Evolutionary conservation across 2,797 vertebrate genomes (phyloP).

Genomic region (Pangasius macronema): DNA sequence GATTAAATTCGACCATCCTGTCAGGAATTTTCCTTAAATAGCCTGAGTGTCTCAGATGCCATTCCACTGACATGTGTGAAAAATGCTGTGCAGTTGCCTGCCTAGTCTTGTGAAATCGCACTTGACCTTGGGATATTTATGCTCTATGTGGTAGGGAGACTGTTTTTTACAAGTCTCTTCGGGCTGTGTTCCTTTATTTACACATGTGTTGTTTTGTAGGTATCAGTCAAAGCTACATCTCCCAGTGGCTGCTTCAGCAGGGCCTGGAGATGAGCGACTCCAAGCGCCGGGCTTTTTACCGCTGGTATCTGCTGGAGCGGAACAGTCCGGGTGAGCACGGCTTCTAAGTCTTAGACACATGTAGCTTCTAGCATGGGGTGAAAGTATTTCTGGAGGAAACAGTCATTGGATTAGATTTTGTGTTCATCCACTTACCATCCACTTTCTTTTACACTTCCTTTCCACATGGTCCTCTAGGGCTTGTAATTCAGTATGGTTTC

Average conservation of each 20-base stretch:
- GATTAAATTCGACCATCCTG: constrained; percentile 7
- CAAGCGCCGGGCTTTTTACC: constrained; percentile 82
- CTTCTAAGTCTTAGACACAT: neutral
- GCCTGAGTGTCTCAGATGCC: neutral
- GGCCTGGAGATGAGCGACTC: constrained; percentile 85
- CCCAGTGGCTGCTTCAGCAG: constrained; percentile 84
- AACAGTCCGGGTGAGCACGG: constrained; percentile 78
- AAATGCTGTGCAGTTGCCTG: neutral
- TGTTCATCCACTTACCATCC: constrained; percentile 23
- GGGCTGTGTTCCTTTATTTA: neutral
- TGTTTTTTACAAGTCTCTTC: neutral
- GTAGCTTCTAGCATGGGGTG: neutral
- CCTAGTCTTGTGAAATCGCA: constrained; percentile 6
- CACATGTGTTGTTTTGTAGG: constrained; percentile 60
- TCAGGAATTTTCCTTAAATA: constrained; percentile 14
- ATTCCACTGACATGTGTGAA: neutral
- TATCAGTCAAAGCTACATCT: constrained; percentile 86
- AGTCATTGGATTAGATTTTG: neutral
- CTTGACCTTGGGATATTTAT: constrained; percentile 9
- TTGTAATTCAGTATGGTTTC: constrained; percentile 25
- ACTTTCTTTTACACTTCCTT: constrained; percentile 25
- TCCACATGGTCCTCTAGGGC: constrained; percentile 33
- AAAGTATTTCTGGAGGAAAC: neutral
- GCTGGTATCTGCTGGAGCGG: constrained; percentile 84
- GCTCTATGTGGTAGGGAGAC: neutral